A percentile compares a stretch with the other conserved stretches of the same genome.
These are phyloP conservation scores for Periplaneta americana DNA, from an alignment of 1,140 invertebrate species.

Conservation along the genomic window DNA sequence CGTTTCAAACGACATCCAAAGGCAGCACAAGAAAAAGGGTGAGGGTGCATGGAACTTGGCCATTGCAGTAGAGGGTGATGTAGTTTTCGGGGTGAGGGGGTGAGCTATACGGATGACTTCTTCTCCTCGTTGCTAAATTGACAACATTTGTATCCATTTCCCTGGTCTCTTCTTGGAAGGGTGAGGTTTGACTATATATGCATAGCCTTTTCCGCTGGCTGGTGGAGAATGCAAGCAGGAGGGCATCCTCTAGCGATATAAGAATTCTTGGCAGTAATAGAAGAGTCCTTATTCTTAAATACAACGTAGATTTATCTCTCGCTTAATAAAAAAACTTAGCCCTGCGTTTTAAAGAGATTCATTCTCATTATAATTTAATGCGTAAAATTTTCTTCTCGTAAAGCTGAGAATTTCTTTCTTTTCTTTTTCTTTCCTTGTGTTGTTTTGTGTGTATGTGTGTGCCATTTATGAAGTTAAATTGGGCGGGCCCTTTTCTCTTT, in stretches of 20 bases:
- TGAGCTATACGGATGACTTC: not conserved
- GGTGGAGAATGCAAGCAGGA: not conserved
- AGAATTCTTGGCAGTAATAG: not conserved
- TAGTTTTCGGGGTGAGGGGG: not conserved
- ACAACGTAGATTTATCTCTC: not conserved
- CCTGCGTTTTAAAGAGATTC: not conserved
- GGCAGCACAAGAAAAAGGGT: not conserved
- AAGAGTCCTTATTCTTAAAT: not conserved
- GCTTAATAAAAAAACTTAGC: not conserved
- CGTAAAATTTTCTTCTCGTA: not conserved
- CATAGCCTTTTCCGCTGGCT: not conserved
- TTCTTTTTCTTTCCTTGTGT: not conserved
- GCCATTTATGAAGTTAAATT: not conserved
- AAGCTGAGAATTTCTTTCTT: not conserved
- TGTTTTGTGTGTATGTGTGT: not conserved
- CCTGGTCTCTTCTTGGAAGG: not conserved
- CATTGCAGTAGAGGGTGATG: not conserved
- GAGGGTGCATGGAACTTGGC: not conserved
- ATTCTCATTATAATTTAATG: not conserved
- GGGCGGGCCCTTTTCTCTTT: not conserved
- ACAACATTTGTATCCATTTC: not conserved
- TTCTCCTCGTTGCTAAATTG: not conserved
- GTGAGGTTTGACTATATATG: not conserved
- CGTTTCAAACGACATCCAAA: not conserved
- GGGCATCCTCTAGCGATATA: not conserved